These are phyloP conservation scores for Synergus gifuensis DNA, from an alignment of 2,888 invertebrate species.

Conservation along the genomic window DNA sequence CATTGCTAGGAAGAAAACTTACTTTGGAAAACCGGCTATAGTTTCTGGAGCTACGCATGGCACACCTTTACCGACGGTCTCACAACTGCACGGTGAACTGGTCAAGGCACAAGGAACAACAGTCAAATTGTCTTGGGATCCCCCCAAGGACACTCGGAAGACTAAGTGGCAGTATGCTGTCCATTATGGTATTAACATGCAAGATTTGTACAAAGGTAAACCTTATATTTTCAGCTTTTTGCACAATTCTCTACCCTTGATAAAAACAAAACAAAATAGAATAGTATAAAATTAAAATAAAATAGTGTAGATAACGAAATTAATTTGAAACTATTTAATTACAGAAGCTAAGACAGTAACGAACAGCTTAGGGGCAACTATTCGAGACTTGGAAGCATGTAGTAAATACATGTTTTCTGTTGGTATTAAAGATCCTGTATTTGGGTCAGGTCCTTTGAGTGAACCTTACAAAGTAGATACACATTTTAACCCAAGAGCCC, in stretches of 20 bases:
- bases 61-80: slow-evolving; percentile 78
- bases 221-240: slow-evolving; percentile 45
- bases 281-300: too few relatives aligned
- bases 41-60: slow-evolving; percentile 79
- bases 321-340: slow-evolving; percentile 41
- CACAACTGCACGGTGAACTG: slow-evolving; percentile 78
- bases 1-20: slow-evolving; percentile 81
- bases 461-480: slow-evolving; percentile 81
- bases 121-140: slow-evolving; percentile 84
- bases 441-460: slow-evolving; percentile 84
- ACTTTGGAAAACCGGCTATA: slow-evolving; percentile 80
- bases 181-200: slow-evolving; percentile 83
- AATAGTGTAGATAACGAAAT: too few relatives aligned
- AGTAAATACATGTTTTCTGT: slow-evolving; percentile 87
- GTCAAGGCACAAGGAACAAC: slow-evolving; percentile 81
- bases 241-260: not conserved
- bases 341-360: slow-evolving; percentile 79
- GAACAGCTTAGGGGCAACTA: slow-evolving; percentile 79
- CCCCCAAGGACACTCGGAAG: slow-evolving; percentile 81
- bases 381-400: slow-evolving; percentile 85
- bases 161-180: slow-evolving; percentile 84
- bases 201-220: slow-evolving; percentile 82
- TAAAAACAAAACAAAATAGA: too few relatives aligned
- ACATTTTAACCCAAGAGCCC: slow-evolving; percentile 82
- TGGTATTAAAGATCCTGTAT: slow-evolving; percentile 81